Evolutionary conservation across 2,797 vertebrate species (phyloP).

Genomic region (Acanthurus leucopareius): DNA sequence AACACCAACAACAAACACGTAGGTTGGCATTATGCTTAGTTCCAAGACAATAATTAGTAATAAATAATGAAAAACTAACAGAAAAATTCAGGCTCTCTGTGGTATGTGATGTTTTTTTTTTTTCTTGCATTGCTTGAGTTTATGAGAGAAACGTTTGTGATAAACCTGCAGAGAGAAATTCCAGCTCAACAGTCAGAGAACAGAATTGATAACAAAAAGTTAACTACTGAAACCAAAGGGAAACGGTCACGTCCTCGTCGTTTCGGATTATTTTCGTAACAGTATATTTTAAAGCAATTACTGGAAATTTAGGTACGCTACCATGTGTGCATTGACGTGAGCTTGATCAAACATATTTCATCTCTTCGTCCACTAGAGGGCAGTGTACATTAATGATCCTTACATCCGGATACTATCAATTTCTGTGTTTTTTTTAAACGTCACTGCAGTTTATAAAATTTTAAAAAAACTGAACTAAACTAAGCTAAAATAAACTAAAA

Average conservation of each 20-base stretch:
- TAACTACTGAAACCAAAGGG: neutral
- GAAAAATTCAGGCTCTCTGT: too few species aligned
- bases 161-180: too few species aligned
- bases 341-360: neutral
- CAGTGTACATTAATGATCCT: neutral
- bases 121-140: neutral
- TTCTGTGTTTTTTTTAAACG: too few species aligned
- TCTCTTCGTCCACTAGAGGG: neutral
- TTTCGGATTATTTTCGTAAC: too few species aligned
- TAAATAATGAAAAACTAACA: neutral
- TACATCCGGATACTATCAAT: neutral
- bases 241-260: too few species aligned
- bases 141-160: neutral
- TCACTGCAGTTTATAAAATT: too few species aligned
- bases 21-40: too few species aligned
- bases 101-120: neutral
- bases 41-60: neutral
- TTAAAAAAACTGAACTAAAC: too few species aligned
- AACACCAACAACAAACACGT: too few species aligned
- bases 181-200: neutral
- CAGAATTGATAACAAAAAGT: neutral
- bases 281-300: too few species aligned
- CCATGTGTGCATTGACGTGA: neutral
- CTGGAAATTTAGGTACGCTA: neutral
- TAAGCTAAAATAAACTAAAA: too few species aligned